Evolutionary conservation across 2,888 invertebrate species (phyloP).

Genomic region (Exocentrus adspersus): DNA sequence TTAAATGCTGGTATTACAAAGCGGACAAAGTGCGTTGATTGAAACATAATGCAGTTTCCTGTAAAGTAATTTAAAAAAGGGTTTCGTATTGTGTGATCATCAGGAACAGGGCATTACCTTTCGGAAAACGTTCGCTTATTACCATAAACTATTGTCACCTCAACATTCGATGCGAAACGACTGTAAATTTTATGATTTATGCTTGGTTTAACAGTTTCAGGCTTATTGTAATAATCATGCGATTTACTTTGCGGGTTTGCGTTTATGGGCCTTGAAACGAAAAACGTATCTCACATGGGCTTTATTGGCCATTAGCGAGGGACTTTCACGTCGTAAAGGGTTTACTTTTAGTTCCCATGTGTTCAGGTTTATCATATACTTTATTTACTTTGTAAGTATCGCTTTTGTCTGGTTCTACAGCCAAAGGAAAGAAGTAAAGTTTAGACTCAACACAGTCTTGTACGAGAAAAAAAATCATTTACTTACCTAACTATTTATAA

Average conservation of each 20-base stretch:
- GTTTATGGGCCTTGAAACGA: neutral
- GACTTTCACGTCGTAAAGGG: neutral
- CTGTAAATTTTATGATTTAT: slow-evolving; percentile 20
- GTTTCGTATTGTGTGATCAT: neutral
- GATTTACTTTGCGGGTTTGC: slow-evolving; percentile 8
- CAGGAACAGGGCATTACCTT: slow-evolving; percentile 10
- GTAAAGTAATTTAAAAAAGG: neutral
- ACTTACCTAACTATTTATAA: slow-evolving; percentile 20
- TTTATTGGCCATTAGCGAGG: slow-evolving; percentile 10
- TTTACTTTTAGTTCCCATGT: too few relatives aligned
- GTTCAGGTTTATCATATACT: neutral
- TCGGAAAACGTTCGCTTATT: slow-evolving; percentile 3
- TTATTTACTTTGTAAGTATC: neutral
- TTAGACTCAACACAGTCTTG: too few relatives aligned
- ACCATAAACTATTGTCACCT: slow-evolving; percentile 21
- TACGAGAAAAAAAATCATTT: neutral
- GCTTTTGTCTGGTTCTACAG: too few relatives aligned
- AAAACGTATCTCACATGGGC: slow-evolving; percentile 4
- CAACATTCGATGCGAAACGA: neutral
- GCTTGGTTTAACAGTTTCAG: slow-evolving; percentile 5
- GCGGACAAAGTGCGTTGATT: too few relatives aligned
- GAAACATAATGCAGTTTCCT: neutral
- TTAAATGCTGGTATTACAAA: too few relatives aligned
- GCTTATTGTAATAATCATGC: slow-evolving; percentile 22
- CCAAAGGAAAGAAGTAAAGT: too few relatives aligned